Conservation (phyloP, 2,888 invertebrate genomes). For the Ophion obscuratus region DNA sequence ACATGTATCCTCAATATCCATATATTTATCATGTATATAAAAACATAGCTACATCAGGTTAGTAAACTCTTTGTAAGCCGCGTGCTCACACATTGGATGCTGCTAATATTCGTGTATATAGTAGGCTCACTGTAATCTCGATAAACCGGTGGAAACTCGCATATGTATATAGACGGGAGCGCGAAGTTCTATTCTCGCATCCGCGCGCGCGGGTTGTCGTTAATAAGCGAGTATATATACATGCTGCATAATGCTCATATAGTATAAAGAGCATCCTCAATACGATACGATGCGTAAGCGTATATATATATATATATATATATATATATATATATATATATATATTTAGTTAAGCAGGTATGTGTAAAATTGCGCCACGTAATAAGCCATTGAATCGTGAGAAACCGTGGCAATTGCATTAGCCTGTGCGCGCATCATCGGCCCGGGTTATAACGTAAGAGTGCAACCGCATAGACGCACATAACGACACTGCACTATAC, state of each 20-base stretch:
- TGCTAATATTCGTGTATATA: conserved; percentile 45
- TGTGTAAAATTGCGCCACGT: conserved; percentile 56
- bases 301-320: conserved; percentile 7
- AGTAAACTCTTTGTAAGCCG: conserved; percentile 18
- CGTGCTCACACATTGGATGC: conserved; percentile 21
- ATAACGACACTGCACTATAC: conserved; percentile 29
- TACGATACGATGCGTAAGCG: conserved; percentile 58
- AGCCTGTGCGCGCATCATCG: conserved; percentile 56
- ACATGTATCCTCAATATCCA: neutral
- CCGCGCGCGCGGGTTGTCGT: conserved; percentile 48
- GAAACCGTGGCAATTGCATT: conserved; percentile 65
- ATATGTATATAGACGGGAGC: conserved; percentile 21
- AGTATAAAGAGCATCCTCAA: conserved; percentile 54
- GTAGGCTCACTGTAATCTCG: conserved; percentile 57
- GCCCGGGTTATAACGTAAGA: conserved; percentile 57
- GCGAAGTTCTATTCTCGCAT: conserved; percentile 47
- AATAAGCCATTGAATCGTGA: conserved; percentile 65
- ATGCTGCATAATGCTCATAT: conserved; percentile 40
- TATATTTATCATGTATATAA: too few relatives aligned
- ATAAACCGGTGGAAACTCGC: conserved; percentile 54
- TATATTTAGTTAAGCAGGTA: neutral
- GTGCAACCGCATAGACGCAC: conserved; percentile 50
- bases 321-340: neutral
- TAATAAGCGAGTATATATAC: conserved; percentile 50
- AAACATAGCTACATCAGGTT: conserved; percentile 11